Base-by-base conservation (phyloP, 2,113 vertebrate genomes). In the Lontra canadensis region DNA sequence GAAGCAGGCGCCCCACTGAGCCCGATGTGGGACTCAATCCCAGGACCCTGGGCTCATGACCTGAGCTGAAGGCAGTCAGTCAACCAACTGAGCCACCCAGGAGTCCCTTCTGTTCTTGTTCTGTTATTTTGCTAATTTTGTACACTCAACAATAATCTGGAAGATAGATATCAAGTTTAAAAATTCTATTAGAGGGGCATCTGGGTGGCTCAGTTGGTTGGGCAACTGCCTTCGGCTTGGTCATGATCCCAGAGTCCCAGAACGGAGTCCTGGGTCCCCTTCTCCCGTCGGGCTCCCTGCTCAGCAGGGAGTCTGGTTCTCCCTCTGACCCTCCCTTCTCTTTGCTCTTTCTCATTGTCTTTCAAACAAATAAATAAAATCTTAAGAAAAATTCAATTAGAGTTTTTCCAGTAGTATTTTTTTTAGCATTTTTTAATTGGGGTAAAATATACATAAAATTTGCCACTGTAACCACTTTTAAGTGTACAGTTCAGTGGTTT, bases 51-150 rank as follows among this genome's bases (percentile, higher is more conserved):
- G 63, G 31, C 34, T 67, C 63, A 67, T 34, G 6, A 67, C 63
- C 29, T 31, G 63, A 65, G 63, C 63, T 34, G 31, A 67, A 67
- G 63, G 63, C 6, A 34, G 63, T 34, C 63, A 34, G 17, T 67
- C 14, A 67, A 67, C 63, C 14, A 15, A 17, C 6, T 65, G 31
- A 65, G 14, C 63, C 31, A 67, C 29, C 63, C 14, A 67, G 63
- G 31, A 6, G 3, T 67, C 63, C 63, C 63, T 34, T 31, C 31
- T 34, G 31, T 67, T 67, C 63, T 67, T 34, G 31, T 34, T 67
- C 61, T 83, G 17, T 23, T 79, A 67, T 65, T 85, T 93, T 93
- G 71, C 57, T 79, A 55, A 79, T 55, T 87, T 67, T 29, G 12
- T 67, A 79, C 17, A 79, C 13, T 78, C 34, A 63, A 85, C 23